Base-by-base conservation (phyloP, 2,888 invertebrate species). In the Agrotis puta region DNA sequence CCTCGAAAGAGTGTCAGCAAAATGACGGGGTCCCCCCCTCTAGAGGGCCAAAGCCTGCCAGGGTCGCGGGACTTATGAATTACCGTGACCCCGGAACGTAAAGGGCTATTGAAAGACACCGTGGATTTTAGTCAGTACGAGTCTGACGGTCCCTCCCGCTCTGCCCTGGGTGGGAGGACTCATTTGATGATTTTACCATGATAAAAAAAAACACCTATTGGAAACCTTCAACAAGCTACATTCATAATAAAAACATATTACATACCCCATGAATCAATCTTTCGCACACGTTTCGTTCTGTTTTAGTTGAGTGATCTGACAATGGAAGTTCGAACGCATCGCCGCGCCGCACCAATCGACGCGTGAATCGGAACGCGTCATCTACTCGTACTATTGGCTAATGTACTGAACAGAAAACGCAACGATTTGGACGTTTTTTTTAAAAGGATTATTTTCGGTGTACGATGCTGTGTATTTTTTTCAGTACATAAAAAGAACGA, bases 351-450 rank as follows among this genome's bases (percentile, higher is more conserved):
- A 76, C 45, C 78, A 66, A 79, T 22, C 69, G 82, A 64, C 68
- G 80, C 87, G 81, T 87, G 73, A 83, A 80, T 74, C 69, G 71
- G 78, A 83, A 81, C 79, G 76, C 69, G 74, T 58, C 70, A 67
- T 59, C 84, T 74, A 72, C n/a, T n/a, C n/a, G n/a, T n/a, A n/a
- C 79, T 33, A 79, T 70, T 79, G 73, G 68, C 73, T 86, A 86
- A 84, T 86, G 74, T 86, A 79, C 77, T 86, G 73, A 51, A 84
- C 74, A 81, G 79, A 76, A 78, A 83, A 81, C 78, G 74, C 79
- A 81, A 70, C 77, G 79, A 63, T 70, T 58, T 71, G 79, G 33
- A 56, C 33, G 53, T 54, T 79, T 79, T 79, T 79, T 65, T 70
- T 51, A 74, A 78, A 56, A 43, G 47, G 47, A 24, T 56, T 84